Evolutionary conservation across 2,113 vertebrate genomes (phyloP).

Genomic region (Prinia subflava): DNA sequence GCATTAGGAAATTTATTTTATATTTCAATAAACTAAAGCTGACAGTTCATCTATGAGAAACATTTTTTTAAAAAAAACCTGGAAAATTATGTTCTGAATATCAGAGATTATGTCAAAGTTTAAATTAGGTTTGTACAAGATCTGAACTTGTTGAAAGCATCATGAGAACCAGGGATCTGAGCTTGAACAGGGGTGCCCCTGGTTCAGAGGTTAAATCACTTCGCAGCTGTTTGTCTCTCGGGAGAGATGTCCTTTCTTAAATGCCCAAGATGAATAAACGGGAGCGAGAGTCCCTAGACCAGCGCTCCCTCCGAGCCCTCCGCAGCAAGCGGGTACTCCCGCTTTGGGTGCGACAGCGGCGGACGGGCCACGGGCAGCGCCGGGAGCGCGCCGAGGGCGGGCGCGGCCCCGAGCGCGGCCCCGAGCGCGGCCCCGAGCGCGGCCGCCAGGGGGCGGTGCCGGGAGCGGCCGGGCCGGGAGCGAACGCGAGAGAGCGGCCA

Average conservation of each 20-base stretch:
- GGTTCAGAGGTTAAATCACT: not conserved
- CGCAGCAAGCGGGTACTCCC: no score
- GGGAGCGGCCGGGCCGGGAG: not conserved
- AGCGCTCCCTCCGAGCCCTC: not conserved
- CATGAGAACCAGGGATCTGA: fast-evolving
- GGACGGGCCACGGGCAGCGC: not conserved
- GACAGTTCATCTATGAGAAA: fast-evolving
- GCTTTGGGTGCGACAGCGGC: no score
- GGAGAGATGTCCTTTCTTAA: not conserved
- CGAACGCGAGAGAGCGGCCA: not conserved
- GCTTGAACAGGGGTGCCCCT: not conserved
- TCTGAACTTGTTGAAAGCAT: fast-evolving
- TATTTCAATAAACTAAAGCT: not conserved
- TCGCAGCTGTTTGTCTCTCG: fast-evolving
- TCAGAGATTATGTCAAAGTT: not conserved
- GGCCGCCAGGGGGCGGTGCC: not conserved
- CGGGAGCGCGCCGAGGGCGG: no score
- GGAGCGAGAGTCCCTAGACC: not conserved
- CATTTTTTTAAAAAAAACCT: fast-evolving
- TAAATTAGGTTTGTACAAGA: not conserved
- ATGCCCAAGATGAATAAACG: not conserved
- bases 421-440: no score
- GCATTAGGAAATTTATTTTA: not conserved
- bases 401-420: no score
- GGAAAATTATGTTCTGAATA: not conserved